Conservation (phyloP, 2,797 vertebrate genomes). For the Brotula barbata region DNA sequence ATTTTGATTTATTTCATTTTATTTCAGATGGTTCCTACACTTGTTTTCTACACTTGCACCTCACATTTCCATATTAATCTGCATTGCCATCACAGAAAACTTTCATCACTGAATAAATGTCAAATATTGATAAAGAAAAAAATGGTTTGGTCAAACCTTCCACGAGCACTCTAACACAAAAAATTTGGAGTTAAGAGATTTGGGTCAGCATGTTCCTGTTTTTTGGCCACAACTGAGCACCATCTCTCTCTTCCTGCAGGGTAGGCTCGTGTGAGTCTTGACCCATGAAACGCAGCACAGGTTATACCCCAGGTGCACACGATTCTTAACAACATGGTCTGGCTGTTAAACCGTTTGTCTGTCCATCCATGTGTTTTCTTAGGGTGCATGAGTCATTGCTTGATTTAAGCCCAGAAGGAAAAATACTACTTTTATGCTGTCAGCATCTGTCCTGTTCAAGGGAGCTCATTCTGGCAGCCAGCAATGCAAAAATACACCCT, state of each 20-base stretch:
- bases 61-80: no score
- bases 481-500: no score
- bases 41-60: no score
- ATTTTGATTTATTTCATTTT: no score
- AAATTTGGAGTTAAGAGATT: conserved; percentile 24
- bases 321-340: not conserved
- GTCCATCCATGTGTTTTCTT: conserved; percentile 14
- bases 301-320: conserved; percentile 34
- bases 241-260: conserved; percentile 4
- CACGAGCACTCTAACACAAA: not conserved
- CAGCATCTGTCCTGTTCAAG: no score
- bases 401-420: no score
- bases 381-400: conserved; percentile 7
- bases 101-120: no score
- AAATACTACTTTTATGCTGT: no score
- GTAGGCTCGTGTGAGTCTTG: not conserved
- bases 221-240: not conserved
- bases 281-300: conserved; percentile 33
- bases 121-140: no score
- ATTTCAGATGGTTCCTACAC: no score
- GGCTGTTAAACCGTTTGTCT: not conserved
- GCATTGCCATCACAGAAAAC: no score
- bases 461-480: no score
- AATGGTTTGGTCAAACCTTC: not conserved
- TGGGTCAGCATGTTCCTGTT: conserved; percentile 48